Evolutionary conservation across 1,140 invertebrate species (phyloP).

Genomic region (Gerris buenoi): DNA sequence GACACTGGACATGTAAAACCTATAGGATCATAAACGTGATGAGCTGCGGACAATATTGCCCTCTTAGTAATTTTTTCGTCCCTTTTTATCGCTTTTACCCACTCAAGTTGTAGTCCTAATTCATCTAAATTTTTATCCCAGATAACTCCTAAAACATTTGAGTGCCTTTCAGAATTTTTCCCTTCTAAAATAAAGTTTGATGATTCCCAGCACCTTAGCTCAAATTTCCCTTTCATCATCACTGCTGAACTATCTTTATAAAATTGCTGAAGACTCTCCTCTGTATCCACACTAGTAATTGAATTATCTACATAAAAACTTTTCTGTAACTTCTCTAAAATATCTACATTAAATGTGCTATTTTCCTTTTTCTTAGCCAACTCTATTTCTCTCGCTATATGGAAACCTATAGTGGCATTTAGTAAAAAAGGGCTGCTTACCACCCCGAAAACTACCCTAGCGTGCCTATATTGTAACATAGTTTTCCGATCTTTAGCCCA

Average conservation of each 20-base stretch:
- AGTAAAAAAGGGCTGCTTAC: too few relatives aligned
- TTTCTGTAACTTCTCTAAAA: neutral
- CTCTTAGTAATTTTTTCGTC: neutral
- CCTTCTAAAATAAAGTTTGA: neutral
- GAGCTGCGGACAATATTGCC: neutral
- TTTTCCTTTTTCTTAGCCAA: too few relatives aligned
- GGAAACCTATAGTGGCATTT: too few relatives aligned
- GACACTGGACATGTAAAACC: neutral
- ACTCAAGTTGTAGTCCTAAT: neutral
- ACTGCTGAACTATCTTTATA: neutral
- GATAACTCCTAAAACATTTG: neutral
- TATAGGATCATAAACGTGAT: neutral
- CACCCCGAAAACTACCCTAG: too few relatives aligned
- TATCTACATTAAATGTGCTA: too few relatives aligned
- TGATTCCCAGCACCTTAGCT: neutral
- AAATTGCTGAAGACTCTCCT: neutral
- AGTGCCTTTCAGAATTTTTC: neutral
- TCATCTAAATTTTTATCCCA: neutral
- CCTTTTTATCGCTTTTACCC: neutral
- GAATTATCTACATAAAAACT: neutral
- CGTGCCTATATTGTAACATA: too few relatives aligned
- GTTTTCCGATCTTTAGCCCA: too few relatives aligned
- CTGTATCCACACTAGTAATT: neutral
- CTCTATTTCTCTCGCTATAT: too few relatives aligned
- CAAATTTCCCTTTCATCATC: neutral